Evolutionary conservation across 2,113 vertebrate genomes (phyloP).

Genomic region (Murina feae): DNA sequence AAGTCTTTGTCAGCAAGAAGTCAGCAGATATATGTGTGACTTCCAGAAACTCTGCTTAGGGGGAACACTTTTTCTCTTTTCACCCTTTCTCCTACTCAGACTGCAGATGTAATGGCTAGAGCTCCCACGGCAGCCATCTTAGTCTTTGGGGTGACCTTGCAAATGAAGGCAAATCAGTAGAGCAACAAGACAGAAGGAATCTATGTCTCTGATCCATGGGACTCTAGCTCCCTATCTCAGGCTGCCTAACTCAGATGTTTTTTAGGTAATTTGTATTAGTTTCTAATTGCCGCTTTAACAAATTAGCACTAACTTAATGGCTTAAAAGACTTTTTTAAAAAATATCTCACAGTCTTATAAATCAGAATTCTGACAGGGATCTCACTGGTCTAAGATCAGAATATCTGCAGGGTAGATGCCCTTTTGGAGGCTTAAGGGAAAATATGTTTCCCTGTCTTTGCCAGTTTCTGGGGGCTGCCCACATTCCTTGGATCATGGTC

Average conservation of each 20-base stretch:
- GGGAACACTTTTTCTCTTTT: not conserved
- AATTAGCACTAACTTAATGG: not conserved
- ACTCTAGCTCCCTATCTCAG: not conserved
- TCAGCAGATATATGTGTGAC: not conserved
- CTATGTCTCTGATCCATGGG: rapidly evolving
- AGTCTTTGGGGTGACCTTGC: not conserved
- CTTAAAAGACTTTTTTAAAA: too few species aligned
- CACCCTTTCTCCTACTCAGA: not conserved
- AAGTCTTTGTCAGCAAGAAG: not conserved
- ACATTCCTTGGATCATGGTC: not conserved
- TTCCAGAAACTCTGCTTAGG: not conserved
- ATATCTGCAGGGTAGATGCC: not conserved
- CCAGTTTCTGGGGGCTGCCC: not conserved
- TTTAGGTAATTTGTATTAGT: not conserved
- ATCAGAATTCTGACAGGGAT: not conserved
- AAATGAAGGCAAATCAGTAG: not conserved
- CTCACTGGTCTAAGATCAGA: not conserved
- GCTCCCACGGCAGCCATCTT: not conserved
- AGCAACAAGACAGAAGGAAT: not conserved
- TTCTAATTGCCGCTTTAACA: not conserved
- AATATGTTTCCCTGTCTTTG: not conserved
- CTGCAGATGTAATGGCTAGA: not conserved
- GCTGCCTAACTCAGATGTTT: not conserved
- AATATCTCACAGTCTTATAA: not conserved
- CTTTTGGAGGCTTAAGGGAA: not conserved